Percentiles rank a stretch among this genome's conserved stretches.
Conservation (phyloP, 2,888 invertebrate species). For the Hyposoter didymator region DNA sequence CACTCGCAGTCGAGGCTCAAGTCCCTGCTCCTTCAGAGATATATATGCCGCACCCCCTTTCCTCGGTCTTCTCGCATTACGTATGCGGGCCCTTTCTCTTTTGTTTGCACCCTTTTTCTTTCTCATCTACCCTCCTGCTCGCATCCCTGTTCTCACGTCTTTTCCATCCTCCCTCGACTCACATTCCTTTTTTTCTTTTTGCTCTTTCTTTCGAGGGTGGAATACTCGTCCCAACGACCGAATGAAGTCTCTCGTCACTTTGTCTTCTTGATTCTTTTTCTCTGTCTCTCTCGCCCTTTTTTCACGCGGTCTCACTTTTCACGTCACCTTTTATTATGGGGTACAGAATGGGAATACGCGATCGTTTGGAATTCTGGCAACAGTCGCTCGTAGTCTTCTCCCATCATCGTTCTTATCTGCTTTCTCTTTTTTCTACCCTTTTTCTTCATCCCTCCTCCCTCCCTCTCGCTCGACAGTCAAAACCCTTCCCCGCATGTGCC, state of each 20-base stretch:
- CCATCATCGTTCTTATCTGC: slow-evolving; percentile 14
- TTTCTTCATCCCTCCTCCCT: no score
- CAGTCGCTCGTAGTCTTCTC: slow-evolving; percentile 9
- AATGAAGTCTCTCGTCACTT: slow-evolving; percentile 26
- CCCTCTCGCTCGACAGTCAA: not conserved
- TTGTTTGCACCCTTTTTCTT: slow-evolving; percentile 60
- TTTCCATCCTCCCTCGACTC: slow-evolving; percentile 4
- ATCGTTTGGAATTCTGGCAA: slow-evolving; percentile 17
- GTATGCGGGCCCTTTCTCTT: slow-evolving; percentile 53
- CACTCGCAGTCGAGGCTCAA: slow-evolving; percentile 9
- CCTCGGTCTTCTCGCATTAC: slow-evolving; percentile 43
- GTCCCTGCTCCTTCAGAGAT: slow-evolving; percentile 21
- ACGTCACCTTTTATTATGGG: slow-evolving; percentile 51
- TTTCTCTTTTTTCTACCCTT: slow-evolving; percentile 24
- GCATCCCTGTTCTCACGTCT: slow-evolving; percentile 30
- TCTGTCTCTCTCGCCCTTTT: not conserved
- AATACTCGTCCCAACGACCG: slow-evolving; percentile 17
- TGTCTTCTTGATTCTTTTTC: not conserved
- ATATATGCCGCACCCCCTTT: not conserved
- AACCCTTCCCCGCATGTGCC: not conserved
- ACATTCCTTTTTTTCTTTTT: not conserved
- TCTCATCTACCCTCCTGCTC: no score
- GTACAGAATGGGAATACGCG: slow-evolving; percentile 30
- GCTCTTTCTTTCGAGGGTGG: slow-evolving; percentile 15
- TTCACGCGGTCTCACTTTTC: not conserved